A percentile compares a stretch with the other conserved stretches of the same genome.
Conservation (phyloP, 2,113 vertebrate species). For the Alexandromys fortis region DNA sequence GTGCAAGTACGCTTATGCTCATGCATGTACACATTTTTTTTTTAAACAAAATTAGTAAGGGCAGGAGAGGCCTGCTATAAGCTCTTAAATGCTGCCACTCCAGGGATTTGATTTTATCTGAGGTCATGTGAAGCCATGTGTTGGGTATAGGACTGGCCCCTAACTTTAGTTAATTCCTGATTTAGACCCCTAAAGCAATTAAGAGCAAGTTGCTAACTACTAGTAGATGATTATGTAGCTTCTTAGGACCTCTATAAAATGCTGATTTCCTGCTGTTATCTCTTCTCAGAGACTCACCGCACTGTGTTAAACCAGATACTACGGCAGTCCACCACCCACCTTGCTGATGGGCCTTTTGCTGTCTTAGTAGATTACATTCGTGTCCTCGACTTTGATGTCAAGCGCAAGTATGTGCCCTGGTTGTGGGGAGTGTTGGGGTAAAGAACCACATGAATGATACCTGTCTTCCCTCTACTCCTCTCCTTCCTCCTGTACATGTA, state of each 20-base stretch:
- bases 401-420: slow-evolving; percentile 91
- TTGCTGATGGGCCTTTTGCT: slow-evolving; percentile 96
- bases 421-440: not conserved
- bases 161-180: not conserved
- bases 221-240: not conserved
- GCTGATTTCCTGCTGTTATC: slow-evolving; percentile 5
- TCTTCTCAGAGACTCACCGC: slow-evolving; percentile 92
- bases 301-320: slow-evolving; percentile 98
- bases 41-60: not conserved
- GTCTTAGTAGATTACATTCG: slow-evolving; percentile 98
- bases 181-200: not conserved
- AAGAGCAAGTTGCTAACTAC: slow-evolving; percentile 21
- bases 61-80: not conserved
- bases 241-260: not conserved
- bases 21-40: not conserved
- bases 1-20: too few species aligned
- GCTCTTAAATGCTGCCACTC: not conserved
- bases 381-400: slow-evolving; percentile 96
- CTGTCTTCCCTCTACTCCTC: not conserved
- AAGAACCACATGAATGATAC: not conserved
- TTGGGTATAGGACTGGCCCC: not conserved
- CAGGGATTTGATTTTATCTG: not conserved
- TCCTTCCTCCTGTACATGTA: not conserved
- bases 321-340: slow-evolving; percentile 95
- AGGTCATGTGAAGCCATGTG: not conserved